Percentiles rank a stretch among this genome's conserved stretches.
phyloP scores from a whole-genome alignment of 1,140 invertebrate genomes.

The Plectus sambesii region DNA sequence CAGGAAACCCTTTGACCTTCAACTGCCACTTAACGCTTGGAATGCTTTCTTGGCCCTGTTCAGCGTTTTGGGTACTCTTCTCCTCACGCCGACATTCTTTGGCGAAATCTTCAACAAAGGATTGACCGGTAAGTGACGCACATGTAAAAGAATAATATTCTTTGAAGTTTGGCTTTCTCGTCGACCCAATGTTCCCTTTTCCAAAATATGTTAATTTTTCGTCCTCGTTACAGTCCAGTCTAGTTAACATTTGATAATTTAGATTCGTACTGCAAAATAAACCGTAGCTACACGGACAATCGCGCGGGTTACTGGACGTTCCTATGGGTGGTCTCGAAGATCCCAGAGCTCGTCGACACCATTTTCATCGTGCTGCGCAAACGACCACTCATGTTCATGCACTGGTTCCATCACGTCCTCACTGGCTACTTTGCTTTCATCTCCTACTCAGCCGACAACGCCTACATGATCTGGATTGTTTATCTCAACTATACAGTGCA shows the following conservation, averaged over 20 bases:
- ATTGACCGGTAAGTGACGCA: slow-evolving; percentile 48
- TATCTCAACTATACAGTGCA: slow-evolving; percentile 54
- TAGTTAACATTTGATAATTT: no score
- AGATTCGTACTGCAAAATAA: slow-evolving; percentile 34
- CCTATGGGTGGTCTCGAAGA: slow-evolving; percentile 35
- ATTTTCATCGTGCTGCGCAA: slow-evolving; percentile 65
- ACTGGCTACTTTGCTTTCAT: slow-evolving; percentile 53
- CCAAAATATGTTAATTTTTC: slow-evolving; percentile 62
- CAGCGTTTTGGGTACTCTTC: slow-evolving; percentile 27
- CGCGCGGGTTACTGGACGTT: slow-evolving; percentile 31
- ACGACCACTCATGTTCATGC: slow-evolving; percentile 91
- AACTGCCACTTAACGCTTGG: slow-evolving; percentile 15
- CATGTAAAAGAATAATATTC: neutral
- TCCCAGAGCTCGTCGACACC: slow-evolving; percentile 26
- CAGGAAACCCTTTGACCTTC: slow-evolving; percentile 24
- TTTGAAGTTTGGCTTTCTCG: slow-evolving; percentile 16
- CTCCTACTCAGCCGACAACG: slow-evolving; percentile 50
- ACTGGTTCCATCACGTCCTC: slow-evolving; percentile 64
- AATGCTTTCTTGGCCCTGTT: slow-evolving; percentile 24
- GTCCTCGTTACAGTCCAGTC: slow-evolving; percentile 66
- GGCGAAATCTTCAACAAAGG: slow-evolving; percentile 20
- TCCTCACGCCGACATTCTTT: slow-evolving; percentile 29
- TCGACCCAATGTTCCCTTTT: no score
- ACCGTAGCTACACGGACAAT: slow-evolving; percentile 27
- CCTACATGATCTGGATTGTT: slow-evolving; percentile 51